These are phyloP conservation scores for Albula goreensis DNA, from an alignment of 2,113 vertebrate species.

Conservation along the genomic window DNA sequence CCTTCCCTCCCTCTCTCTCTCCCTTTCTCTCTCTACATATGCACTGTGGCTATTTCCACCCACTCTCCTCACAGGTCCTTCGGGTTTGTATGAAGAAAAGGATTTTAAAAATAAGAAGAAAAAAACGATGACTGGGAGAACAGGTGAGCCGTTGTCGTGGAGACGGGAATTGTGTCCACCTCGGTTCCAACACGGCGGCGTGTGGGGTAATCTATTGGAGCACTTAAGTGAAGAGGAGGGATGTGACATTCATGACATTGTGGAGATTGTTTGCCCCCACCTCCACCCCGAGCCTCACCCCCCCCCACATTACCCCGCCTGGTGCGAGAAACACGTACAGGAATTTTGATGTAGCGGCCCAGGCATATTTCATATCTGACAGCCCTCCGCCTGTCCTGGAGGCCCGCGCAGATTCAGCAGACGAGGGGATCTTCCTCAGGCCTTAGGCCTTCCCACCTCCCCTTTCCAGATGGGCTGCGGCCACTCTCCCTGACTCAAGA, in stretches of 20 bases:
- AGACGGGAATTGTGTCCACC: constrained; percentile 58
- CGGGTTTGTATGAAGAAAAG: constrained; percentile 50
- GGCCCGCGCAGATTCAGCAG: background rate
- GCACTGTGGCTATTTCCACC: constrained; percentile 57
- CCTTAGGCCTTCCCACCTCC: no score
- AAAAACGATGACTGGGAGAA: constrained; percentile 51
- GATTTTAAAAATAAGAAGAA: constrained; percentile 40
- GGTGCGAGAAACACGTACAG: background rate
- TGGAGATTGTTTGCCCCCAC: background rate
- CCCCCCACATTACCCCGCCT: no score
- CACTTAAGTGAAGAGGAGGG: constrained; percentile 54
- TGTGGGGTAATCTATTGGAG: constrained; percentile 63
- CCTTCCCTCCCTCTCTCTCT: constrained; percentile 23
- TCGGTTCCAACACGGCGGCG: constrained; percentile 45
- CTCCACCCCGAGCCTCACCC: no score
- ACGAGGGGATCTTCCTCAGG: no score
- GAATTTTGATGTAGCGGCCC: background rate
- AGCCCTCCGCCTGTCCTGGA: background rate
- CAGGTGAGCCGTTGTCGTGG: constrained; percentile 61
- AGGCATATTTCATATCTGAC: background rate
- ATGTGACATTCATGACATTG: constrained; percentile 67
- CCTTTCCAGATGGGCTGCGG: background rate
- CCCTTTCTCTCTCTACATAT: constrained; percentile 45
- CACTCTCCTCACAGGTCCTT: constrained; percentile 63
- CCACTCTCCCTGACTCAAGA: no score